Evolutionary conservation across 2,888 invertebrate species (phyloP), one percentile per base, ranked within the genome.

Genomic region (Rosalia funebris): DNA sequence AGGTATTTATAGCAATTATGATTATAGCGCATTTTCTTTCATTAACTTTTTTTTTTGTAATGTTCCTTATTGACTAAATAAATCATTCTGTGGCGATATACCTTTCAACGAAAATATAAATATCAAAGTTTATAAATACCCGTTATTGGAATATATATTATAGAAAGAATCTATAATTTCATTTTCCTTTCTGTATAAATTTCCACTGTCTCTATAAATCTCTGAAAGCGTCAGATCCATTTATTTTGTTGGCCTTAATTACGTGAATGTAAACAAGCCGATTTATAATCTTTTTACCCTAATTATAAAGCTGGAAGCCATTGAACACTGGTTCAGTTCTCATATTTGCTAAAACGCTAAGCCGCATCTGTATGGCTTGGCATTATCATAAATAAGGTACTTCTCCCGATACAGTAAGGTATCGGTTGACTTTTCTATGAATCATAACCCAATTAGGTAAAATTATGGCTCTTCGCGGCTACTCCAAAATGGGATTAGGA

Each of bases 401-500:
- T 52, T 52, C 32, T 41, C 41, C 11, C 52, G 39, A 41, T 52
- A 34, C 19, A 31, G 52, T 52, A 52, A 52, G 41, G 52, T 52
- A 52, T 52, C 50, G 19, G 50, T 54, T 54, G 46, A 46, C 55
- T 55, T 45, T 46, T 36, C 46, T 34, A 31, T 58, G 58, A 58
- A 58, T 58, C 58, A 58, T 58, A 58, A 52, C 52, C 53, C 58
- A 58, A 58, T 58, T 58, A 58, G 52, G 31, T 2, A 10, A 62
- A 65, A 57, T 65, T 65, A 65, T 63, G 54, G 54, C 45, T 46
- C 20, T 36, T 32, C 57, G 41, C 16, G 56, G 12, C 34, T 19
- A 41, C 47, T 17, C 42, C 45, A 42, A 32, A 16, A 60, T 31
- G 46, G 55, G 46, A 46, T 55, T 55, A 46, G 55, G 39, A 39